Evolutionary conservation across 1,140 invertebrate species (phyloP).

Genomic region (Nasonia longicornis): DNA sequence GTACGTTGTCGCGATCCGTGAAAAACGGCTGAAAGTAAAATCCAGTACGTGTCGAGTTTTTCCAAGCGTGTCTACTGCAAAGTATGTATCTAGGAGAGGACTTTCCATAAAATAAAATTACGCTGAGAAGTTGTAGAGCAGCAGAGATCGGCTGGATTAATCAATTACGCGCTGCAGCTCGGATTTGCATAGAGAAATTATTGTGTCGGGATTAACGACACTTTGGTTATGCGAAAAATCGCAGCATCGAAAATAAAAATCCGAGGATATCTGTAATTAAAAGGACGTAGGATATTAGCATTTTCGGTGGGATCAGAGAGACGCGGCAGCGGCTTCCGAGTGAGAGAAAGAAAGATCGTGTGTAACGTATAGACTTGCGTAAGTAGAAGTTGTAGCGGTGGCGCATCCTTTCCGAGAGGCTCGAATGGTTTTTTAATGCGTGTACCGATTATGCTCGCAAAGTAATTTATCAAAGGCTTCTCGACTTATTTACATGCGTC

Average conservation of each 20-base stretch:
- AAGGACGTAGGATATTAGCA: not conserved
- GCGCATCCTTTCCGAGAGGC: no score
- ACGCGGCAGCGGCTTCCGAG: no score
- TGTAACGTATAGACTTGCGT: not conserved
- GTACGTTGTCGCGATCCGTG: not conserved
- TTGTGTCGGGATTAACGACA: not conserved
- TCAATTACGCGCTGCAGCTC: not conserved
- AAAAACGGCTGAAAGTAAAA: slow-evolving; percentile 17
- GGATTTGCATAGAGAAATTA: not conserved
- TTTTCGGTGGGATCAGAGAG: no score
- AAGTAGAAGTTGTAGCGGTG: not conserved
- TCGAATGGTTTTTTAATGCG: no score
- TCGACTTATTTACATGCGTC: no score
- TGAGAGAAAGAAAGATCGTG: not conserved
- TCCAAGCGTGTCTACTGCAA: not conserved
- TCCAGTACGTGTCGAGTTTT: not conserved
- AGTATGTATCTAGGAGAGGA: not conserved
- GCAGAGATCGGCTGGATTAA: not conserved
- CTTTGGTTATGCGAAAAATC: no score
- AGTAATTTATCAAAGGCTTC: not conserved
- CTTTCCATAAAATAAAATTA: slow-evolving; percentile 7
- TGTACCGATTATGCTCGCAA: no score
- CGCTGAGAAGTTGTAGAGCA: not conserved
- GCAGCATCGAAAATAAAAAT: no score
- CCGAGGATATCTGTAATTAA: no score